phyloP scores from a whole-genome alignment of 1,140 invertebrate genomes.

The Drosophila grimshawi region DNA sequence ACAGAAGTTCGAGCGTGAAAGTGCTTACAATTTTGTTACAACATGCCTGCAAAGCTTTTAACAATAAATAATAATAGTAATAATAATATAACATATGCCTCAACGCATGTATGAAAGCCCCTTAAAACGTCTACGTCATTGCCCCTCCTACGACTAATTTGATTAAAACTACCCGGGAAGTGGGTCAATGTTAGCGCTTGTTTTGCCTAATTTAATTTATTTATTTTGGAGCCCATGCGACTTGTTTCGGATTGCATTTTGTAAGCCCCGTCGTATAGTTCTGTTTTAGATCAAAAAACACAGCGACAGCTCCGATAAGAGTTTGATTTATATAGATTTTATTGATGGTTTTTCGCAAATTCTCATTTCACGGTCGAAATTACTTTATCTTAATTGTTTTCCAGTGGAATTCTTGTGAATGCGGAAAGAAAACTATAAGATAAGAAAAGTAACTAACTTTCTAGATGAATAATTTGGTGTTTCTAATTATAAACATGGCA shows the following conservation, averaged over 20 bases:
- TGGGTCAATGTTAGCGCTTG: conserved; percentile 70
- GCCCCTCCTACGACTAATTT: conserved; percentile 55
- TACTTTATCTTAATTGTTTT: background rate
- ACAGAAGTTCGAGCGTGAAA: conserved; percentile 63
- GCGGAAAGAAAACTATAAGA: background rate
- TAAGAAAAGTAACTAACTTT: background rate
- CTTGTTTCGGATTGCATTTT: background rate
- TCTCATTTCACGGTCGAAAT: conserved; percentile 27
- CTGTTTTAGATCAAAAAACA: conserved; percentile 17
- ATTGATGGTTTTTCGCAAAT: conserved; percentile 19
- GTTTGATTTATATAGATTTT: conserved; percentile 22
- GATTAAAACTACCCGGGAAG: conserved; percentile 50
- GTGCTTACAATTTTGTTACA: conserved; percentile 54
- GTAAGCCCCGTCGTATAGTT: background rate
- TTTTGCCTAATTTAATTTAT: conserved; percentile 59
- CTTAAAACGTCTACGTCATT: conserved; percentile 44
- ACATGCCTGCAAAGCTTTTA: conserved; percentile 25
- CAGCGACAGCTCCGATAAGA: conserved; percentile 21
- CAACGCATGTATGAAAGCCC: background rate
- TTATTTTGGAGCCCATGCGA: conserved; percentile 7
- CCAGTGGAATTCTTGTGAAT: conserved; percentile 19
- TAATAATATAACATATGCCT: conserved; percentile 33
- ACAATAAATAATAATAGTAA: conserved; percentile 18
- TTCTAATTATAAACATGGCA: no score
- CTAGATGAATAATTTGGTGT: no score